A percentile compares a stretch with the other conserved stretches of the same genome.
Evolutionary conservation across 2,797 vertebrate genomes (phyloP).

Genomic region (Lagodon rhomboides): DNA sequence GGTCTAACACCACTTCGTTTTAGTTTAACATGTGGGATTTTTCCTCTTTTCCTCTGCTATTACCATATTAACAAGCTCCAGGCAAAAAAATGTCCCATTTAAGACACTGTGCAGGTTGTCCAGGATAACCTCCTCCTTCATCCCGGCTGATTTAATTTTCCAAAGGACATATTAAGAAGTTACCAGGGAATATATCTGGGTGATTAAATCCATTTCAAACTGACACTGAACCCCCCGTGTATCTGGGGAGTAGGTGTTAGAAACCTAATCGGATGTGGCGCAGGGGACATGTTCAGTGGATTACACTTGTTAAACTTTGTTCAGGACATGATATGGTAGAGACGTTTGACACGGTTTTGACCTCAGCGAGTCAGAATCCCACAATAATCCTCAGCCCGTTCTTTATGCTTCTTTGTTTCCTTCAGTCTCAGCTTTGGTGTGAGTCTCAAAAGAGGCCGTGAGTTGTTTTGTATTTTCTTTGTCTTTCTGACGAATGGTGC

Average conservation of each 20-base stretch:
- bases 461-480: not conserved
- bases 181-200: conserved; percentile 13
- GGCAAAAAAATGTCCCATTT: conserved; percentile 23
- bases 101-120: conserved; percentile 30
- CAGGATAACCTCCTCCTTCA: conserved; percentile 22
- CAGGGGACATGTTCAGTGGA: conserved; percentile 28
- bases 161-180: conserved; percentile 27
- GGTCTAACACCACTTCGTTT: not conserved
- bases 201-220: conserved; percentile 50
- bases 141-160: conserved; percentile 37
- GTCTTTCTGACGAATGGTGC: not conserved
- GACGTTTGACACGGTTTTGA: conserved; percentile 26
- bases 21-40: not conserved
- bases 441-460: not conserved
- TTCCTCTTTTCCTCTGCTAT: conserved; percentile 12
- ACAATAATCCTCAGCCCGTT: not conserved
- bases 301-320: conserved; percentile 46
- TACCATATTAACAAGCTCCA: conserved; percentile 3
- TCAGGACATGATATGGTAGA: conserved; percentile 16
- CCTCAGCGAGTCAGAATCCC: conserved; percentile 10
- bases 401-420: not conserved
- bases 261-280: conserved; percentile 27
- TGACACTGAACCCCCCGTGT: conserved; percentile 2
- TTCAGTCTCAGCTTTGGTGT: not conserved
- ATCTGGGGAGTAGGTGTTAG: conserved; percentile 16